A percentile compares a stretch with the other conserved stretches of the same genome.
phyloP scores from a whole-genome alignment of 2,888 invertebrate species.

The Maniola hyperantus region DNA sequence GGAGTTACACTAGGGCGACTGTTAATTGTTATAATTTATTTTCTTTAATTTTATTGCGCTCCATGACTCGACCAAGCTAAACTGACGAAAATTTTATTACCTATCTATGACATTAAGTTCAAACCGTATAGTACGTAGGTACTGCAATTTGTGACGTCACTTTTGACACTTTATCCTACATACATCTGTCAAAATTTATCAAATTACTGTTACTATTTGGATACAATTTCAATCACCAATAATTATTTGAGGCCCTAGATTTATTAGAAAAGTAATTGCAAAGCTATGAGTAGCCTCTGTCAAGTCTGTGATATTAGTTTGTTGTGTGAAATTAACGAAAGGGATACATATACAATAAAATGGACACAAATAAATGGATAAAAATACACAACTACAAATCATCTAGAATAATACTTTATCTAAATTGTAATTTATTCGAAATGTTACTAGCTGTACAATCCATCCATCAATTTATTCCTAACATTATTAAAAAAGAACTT shows the following conservation, averaged over 20 bases:
- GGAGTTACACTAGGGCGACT: too few species aligned
- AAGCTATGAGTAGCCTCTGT: too few species aligned
- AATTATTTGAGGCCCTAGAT: too few species aligned
- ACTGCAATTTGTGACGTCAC: too few species aligned
- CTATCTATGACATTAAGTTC: background rate
- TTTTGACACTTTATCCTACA: background rate
- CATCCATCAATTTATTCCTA: background rate
- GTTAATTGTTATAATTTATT: background rate
- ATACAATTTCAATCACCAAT: too few species aligned
- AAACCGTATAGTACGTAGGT: too few species aligned
- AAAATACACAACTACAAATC: background rate
- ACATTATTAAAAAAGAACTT: conserved; percentile 25
- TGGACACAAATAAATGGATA: background rate
- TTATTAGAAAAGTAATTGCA: too few species aligned
- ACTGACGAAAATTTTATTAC: background rate
- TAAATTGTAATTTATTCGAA: background rate
- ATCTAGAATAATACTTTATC: background rate
- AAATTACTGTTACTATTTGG: too few species aligned
- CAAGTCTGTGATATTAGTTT: too few species aligned
- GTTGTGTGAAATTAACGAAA: too few species aligned
- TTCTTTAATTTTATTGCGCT: background rate
- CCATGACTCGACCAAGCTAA: background rate
- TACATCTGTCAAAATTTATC: too few species aligned
- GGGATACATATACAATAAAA: background rate
- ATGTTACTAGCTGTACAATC: background rate